These are phyloP conservation scores for Damaliscus lunatus DNA, from an alignment of 2,113 vertebrate genomes.

Conservation along the genomic window DNA sequence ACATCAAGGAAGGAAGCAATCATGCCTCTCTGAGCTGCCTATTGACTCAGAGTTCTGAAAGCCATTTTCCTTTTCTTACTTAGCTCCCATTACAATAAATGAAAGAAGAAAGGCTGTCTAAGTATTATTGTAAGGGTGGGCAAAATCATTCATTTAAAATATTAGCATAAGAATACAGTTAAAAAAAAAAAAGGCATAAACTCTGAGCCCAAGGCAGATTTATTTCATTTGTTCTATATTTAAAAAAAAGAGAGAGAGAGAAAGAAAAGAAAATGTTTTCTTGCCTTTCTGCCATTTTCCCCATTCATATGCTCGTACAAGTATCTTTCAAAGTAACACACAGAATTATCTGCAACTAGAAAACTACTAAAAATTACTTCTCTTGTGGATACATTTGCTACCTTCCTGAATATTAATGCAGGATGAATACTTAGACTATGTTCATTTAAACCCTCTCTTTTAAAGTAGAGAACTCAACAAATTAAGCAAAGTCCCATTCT, in stretches of 20 bases:
- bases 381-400: neutral
- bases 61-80: neutral
- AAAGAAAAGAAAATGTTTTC: conserved; percentile 18
- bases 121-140: neutral
- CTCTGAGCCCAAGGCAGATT: neutral
- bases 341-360: neutral
- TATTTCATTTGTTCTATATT: neutral
- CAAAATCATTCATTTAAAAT: conserved; percentile 5
- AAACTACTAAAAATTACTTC: conserved; percentile 30
- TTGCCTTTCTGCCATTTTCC: neutral
- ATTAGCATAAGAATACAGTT: neutral
- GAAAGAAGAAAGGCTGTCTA: neutral
- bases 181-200: neutral
- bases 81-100: neutral
- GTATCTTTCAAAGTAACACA: conserved; percentile 30
- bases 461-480: neutral
- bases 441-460: neutral
- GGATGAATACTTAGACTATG: neutral
- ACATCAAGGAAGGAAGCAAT: neutral
- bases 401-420: neutral
- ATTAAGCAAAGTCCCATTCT: neutral
- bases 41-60: neutral
- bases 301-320: neutral
- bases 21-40: neutral
- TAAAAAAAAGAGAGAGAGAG: neutral